Conservation (phyloP, 2,797 vertebrate species). For the Avahi laniger region DNA sequence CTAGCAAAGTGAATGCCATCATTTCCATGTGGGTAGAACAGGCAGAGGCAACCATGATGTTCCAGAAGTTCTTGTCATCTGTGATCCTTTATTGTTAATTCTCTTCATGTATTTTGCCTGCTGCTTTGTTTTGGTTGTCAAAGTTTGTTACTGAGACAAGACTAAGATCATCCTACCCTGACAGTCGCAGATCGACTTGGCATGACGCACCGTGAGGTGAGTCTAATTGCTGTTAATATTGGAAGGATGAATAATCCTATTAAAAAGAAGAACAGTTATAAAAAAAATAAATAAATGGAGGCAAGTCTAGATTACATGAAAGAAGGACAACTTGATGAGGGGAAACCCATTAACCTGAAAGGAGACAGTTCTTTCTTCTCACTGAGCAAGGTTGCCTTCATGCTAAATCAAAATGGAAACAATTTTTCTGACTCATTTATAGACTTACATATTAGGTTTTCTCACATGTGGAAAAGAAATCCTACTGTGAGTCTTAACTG, state of each 20-base stretch:
- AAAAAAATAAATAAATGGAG: constrained; percentile 46
- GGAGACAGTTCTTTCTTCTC: constrained; percentile 24
- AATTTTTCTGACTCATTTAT: neutral
- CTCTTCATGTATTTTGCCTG: constrained; percentile 12
- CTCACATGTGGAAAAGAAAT: neutral
- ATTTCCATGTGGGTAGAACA: neutral
- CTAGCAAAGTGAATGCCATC: fast-evolving
- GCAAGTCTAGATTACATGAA: constrained; percentile 30
- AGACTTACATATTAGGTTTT: constrained; percentile 27
- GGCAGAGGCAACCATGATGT: neutral
- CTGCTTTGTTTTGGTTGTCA: constrained; percentile 76
- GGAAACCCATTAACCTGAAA: constrained; percentile 65
- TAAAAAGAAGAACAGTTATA: constrained; percentile 57
- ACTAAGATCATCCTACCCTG: constrained; percentile 50
- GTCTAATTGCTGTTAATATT: constrained; percentile 77
- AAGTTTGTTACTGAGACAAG: constrained; percentile 69
- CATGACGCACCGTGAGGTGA: constrained; percentile 53
- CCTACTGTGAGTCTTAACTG: neutral
- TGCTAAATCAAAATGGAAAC: neutral
- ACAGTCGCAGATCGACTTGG: constrained; percentile 48
- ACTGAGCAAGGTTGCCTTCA: neutral
- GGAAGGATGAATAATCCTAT: constrained; percentile 64
- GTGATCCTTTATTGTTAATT: constrained; percentile 16
- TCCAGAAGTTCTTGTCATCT: neutral
- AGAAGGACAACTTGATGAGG: constrained; percentile 55